Evolutionary conservation across 2,113 vertebrate species (phyloP).

Genomic region (Mus pahari): DNA sequence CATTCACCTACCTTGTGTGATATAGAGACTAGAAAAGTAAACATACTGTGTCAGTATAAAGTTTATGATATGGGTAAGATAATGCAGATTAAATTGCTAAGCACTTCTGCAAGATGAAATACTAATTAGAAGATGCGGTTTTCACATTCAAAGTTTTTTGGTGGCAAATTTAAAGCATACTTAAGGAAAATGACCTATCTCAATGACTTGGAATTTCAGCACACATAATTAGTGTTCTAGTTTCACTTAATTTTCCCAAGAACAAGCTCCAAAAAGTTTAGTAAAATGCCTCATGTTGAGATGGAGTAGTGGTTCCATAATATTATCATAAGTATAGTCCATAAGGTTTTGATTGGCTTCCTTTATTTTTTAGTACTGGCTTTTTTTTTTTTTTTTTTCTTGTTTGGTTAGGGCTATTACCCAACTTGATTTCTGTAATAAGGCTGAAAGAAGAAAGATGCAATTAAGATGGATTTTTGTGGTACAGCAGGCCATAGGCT

Average conservation of each 20-base stretch:
- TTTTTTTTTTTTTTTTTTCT: background rate
- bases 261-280: background rate
- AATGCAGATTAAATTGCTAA: slow-evolving; percentile 37
- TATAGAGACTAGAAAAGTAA: background rate
- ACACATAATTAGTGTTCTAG: background rate
- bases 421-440: background rate
- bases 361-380: too few species aligned
- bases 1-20: background rate
- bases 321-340: background rate
- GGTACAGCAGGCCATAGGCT: background rate
- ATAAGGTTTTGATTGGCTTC: background rate
- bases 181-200: background rate
- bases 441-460: background rate
- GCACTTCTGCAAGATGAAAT: slow-evolving; percentile 8
- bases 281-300: background rate
- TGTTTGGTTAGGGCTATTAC: background rate
- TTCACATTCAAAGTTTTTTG: background rate
- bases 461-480: background rate
- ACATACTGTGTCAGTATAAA: background rate
- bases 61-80: background rate
- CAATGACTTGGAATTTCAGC: background rate
- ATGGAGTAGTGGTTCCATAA: background rate
- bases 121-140: background rate
- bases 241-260: background rate
- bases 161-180: background rate